Conservation (phyloP, 2,797 vertebrate species). For the Spinibarbus caldwelli region DNA sequence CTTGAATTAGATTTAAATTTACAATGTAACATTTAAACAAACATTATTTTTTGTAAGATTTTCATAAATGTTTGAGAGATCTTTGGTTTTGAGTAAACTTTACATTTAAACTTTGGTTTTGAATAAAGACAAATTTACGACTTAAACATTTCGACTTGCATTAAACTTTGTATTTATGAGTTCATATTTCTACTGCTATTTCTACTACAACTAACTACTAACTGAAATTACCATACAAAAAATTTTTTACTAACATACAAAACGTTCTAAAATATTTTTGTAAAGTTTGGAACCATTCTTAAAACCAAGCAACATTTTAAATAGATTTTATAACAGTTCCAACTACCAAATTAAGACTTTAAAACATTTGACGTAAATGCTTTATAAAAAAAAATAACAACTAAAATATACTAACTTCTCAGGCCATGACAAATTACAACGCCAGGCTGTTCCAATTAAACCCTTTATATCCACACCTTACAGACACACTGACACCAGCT, state of each 20-base stretch:
- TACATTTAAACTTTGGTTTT: too few species aligned
- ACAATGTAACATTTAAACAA: not conserved
- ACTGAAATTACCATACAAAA: not conserved
- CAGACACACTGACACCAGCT: constrained; percentile 49
- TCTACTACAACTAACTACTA: not conserved
- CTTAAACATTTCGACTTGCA: not conserved
- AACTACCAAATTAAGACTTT: not conserved
- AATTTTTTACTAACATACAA: not conserved
- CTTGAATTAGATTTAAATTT: not conserved
- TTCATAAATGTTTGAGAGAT: not conserved
- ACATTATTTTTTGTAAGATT: too few species aligned
- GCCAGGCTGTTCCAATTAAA: constrained; percentile 50
- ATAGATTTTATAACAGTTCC: not conserved
- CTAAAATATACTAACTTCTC: constrained; percentile 19
- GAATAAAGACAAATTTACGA: not conserved
- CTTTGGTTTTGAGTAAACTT: not conserved
- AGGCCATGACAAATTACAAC: constrained; percentile 1
- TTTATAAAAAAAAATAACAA: constrained; percentile 3
- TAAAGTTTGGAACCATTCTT: not conserved
- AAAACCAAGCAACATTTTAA: not conserved
- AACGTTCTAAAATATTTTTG: not conserved
- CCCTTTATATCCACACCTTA: constrained; percentile 50
- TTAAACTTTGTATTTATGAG: not conserved
- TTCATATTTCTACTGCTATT: not conserved
- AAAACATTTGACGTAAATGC: not conserved